Evolutionary conservation across 30 jellyfish, hydroid and myxozoan genomes (phyloP).

Genomic region (Nemopilema nomurai): DNA sequence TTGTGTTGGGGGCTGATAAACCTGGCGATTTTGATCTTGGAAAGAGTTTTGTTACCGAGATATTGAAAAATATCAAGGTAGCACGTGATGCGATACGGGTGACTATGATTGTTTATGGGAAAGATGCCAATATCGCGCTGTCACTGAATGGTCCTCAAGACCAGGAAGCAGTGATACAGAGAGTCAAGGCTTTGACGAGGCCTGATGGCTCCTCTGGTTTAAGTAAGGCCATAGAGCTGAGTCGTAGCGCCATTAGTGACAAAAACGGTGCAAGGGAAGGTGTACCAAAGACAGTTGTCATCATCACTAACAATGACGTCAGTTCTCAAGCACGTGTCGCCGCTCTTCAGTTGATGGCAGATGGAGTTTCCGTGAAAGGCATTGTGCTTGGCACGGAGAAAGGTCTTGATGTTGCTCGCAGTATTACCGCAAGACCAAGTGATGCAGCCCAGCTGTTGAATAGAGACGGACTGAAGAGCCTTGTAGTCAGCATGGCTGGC

Average conservation of each 20-base stretch:
- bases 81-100: conserved; percentile 35
- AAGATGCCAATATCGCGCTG: conserved; percentile 23
- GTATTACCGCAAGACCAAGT: neutral
- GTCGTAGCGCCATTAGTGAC: neutral
- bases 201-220: conserved; percentile 36
- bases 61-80: conserved; percentile 22
- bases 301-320: conserved; percentile 18
- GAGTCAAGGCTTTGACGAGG: conserved; percentile 9
- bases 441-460: neutral
- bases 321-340: conserved; percentile 30
- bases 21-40: conserved; percentile 24
- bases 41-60: conserved; percentile 28
- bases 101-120: conserved; percentile 50
- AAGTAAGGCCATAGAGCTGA: conserved; percentile 38
- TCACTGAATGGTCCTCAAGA: neutral
- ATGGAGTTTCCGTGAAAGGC: conserved; percentile 20
- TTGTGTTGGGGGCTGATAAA: neutral
- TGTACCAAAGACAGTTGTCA: conserved; percentile 23
- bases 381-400: neutral
- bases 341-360: conserved; percentile 4
- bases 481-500: neutral
- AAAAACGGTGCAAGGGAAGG: conserved; percentile 27
- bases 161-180: conserved; percentile 6
- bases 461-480: neutral
- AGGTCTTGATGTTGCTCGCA: neutral